A percentile compares a stretch with the other conserved stretches of the same genome.
phyloP scores from a whole-genome alignment of 2,888 invertebrate genomes.

The Zaprionus obscuricornis region DNA sequence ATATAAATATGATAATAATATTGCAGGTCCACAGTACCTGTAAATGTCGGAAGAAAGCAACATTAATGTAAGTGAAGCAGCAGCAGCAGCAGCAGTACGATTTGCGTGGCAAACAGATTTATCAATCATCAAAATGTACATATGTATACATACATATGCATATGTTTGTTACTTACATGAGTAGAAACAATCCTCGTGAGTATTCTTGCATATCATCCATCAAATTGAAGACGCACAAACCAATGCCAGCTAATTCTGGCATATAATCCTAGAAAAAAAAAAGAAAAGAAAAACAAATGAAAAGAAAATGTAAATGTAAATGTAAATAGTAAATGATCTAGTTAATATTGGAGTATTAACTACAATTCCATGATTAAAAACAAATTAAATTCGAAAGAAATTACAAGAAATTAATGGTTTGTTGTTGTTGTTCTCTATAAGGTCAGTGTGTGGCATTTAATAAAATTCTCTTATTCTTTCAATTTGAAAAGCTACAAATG shows the following conservation, averaged over 20 bases:
- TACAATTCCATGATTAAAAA: background rate
- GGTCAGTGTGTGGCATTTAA: constrained; percentile 20
- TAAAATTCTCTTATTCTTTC: background rate
- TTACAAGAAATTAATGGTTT: too few relatives aligned
- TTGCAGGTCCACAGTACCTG: constrained; percentile 83
- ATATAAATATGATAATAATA: constrained; percentile 87
- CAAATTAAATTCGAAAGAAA: background rate
- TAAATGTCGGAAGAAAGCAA: constrained; percentile 1
- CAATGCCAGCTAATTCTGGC: constrained; percentile 85
- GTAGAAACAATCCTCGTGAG: constrained; percentile 86
- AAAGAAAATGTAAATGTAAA: too few relatives aligned
- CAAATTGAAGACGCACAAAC: constrained; percentile 87
- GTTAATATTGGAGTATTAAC: too few relatives aligned
- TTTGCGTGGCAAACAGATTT: too few relatives aligned
- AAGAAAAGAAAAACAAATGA: background rate
- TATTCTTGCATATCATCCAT: constrained; percentile 88
- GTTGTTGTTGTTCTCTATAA: too few relatives aligned
- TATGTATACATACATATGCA: too few relatives aligned
- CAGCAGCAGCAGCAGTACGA: background rate
- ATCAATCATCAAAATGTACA: background rate
- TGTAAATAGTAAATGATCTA: too few relatives aligned
- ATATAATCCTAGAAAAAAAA: constrained; percentile 84
- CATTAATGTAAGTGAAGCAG: background rate
- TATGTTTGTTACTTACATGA: constrained; percentile 87
- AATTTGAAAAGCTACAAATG: constrained; percentile 9